These are phyloP conservation scores for Cyphomyrmex costatus DNA, from an alignment of 1,140 invertebrate species.

Conservation along the genomic window DNA sequence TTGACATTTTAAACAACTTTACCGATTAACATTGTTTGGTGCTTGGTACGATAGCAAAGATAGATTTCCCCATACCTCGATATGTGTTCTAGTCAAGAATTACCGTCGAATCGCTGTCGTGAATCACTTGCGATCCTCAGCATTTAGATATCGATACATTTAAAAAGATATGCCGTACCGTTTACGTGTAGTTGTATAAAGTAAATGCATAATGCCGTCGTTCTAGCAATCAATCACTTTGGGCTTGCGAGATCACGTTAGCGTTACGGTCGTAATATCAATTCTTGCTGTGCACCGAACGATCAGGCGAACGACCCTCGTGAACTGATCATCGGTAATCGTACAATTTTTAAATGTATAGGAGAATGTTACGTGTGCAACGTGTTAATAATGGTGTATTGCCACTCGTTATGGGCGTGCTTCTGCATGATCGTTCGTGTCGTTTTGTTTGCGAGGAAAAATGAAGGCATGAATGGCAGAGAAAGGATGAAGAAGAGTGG, in stretches of 20 bases:
- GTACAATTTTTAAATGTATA: conserved; percentile 73
- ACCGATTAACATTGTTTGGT: not conserved
- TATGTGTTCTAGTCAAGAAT: conserved; percentile 74
- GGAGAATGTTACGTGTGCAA: conserved; percentile 72
- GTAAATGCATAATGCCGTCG: conserved; percentile 73
- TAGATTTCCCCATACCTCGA: conserved; percentile 49
- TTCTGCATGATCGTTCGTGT: conserved; percentile 74
- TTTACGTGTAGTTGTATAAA: conserved; percentile 72
- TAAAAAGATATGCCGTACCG: conserved; percentile 69
- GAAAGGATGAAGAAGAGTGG: not conserved
- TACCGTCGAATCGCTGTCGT: conserved; percentile 31
- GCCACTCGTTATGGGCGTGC: conserved; percentile 72
- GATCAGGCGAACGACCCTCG: conserved; percentile 10
- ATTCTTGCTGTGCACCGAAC: conserved; percentile 50
- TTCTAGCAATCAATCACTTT: conserved; percentile 72
- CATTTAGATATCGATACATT: conserved; percentile 73
- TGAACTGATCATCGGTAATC: conserved; percentile 60
- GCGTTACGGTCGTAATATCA: conserved; percentile 49
- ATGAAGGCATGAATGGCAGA: conserved; percentile 21
- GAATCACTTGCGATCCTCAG: conserved; percentile 53
- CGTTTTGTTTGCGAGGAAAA: conserved; percentile 56
- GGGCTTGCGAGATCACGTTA: conserved; percentile 66
- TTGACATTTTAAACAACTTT: not conserved
- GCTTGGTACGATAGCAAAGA: not conserved
- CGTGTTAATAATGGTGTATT: conserved; percentile 71